Evolutionary conservation across 2,113 vertebrate species (phyloP).

Genomic region (Ameiurus melas): DNA sequence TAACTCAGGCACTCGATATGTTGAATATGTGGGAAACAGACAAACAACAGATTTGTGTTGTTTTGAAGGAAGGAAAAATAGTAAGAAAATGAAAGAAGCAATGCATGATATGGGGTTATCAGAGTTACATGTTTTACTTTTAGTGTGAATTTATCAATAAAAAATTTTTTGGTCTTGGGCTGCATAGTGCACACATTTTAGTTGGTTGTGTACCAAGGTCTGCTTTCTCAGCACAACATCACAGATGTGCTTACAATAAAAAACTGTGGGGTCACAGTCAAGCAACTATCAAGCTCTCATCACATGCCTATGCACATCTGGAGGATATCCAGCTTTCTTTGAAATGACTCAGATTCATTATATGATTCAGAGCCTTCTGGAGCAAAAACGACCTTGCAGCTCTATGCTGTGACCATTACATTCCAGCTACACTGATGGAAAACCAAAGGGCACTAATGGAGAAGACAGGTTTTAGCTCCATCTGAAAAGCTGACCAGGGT

Average conservation of each 20-base stretch:
- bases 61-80: no score
- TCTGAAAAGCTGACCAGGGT: slow-evolving; percentile 43
- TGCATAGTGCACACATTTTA: slow-evolving; percentile 25
- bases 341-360: background rate
- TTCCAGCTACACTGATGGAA: slow-evolving; percentile 36
- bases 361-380: background rate
- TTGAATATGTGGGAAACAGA: no score
- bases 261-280: slow-evolving; percentile 3
- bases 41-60: no score
- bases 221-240: slow-evolving; percentile 42
- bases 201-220: slow-evolving; percentile 24
- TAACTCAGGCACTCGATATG: no score
- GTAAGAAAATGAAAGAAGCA: no score
- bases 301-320: slow-evolving; percentile 22
- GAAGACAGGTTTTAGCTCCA: slow-evolving; percentile 40
- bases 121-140: no score
- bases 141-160: no score
- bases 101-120: no score
- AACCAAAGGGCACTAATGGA: slow-evolving; percentile 40
- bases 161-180: background rate
- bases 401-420: slow-evolving; percentile 18
- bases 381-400: background rate
- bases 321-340: slow-evolving; percentile 35
- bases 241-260: slow-evolving; percentile 5
- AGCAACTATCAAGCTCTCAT: slow-evolving; percentile 27